Base-by-base conservation (phyloP, 2,888 invertebrate genomes). In the Rhingia campestris region DNA sequence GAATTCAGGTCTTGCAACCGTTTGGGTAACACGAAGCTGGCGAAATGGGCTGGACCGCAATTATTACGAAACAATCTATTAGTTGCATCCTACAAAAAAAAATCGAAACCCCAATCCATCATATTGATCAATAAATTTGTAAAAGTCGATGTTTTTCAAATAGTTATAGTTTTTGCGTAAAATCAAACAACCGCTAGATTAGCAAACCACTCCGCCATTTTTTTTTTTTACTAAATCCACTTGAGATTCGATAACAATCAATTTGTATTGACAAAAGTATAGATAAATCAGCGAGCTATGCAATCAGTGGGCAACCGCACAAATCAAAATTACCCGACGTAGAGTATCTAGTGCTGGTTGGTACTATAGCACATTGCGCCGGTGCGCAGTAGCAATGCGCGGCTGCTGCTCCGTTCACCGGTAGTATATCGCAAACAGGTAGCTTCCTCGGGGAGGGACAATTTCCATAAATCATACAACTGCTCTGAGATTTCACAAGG, bases 401-500 rank as follows among this genome's bases (percentile, higher is more conserved):
- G 22, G 3, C 37, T 39, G 6, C 22, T 51, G 63, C 54, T 63
- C 39, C 49, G 12, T 32, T 43, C 35, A 59, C 33, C 43, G 53
- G 64, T 4, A 33, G 41, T 32, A 12, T 1, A 35, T 10, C 0
- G 14, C 45, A 69, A 82, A 77, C 82, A 77, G 73, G 82, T 82
- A 82, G 82, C 82, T 82, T 69, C 79, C 53, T 22, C 67, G 54
- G 61, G 79, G 72, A 53, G 67, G 67, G 61, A 69, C 47, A 39
- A 73, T 79, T 82, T 82, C 56, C 67, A 82, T 82, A 82, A 82
- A 82, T 82, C 82, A 82, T 73, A 47, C 35, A 33, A 43, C 45
- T 64, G 69, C 22, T 58, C 4, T 53, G 22, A 32, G 30, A 14
- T 66, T 51, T 41, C 51, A 33, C 49, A 54, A 72, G 63, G 58